Evolutionary conservation across 2,797 vertebrate species (phyloP).

Genomic region (Lindbergichthys nudifrons): DNA sequence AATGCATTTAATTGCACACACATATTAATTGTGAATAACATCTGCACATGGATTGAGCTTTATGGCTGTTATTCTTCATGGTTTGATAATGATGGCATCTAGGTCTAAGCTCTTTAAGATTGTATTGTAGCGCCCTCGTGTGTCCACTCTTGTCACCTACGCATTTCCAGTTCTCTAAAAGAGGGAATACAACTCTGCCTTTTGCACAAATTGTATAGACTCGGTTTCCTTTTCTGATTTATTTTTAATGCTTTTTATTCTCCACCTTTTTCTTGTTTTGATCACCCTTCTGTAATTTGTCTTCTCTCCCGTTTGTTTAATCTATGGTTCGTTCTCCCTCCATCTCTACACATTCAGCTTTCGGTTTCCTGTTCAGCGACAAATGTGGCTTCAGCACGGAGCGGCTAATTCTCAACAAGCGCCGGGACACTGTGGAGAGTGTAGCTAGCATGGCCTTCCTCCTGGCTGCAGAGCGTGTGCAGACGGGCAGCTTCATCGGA

Average conservation of each 20-base stretch:
- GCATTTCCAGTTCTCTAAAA: background rate
- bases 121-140: conserved; percentile 67
- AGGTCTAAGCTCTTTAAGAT: conserved; percentile 7
- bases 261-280: background rate
- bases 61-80: background rate
- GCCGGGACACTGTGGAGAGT: conserved; percentile 91
- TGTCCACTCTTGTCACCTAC: conserved; percentile 42
- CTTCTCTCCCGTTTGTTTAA: background rate
- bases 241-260: background rate
- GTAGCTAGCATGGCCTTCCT: conserved; percentile 92
- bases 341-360: conserved; percentile 81
- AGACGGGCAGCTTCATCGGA: conserved; percentile 91
- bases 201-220: background rate
- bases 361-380: conserved; percentile 95
- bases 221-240: too few relatives aligned
- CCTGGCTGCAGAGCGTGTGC: conserved; percentile 91
- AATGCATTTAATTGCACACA: conserved; percentile 45
- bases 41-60: conserved; percentile 2
- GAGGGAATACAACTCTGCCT: background rate
- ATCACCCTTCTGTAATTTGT: background rate
- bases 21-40: conserved; percentile 37
- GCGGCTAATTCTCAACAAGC: conserved; percentile 88
- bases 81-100: background rate
- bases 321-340: background rate
- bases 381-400: conserved; percentile 95